Percentiles rank a stretch among this genome's conserved stretches.
phyloP scores from a whole-genome alignment of 2,113 vertebrate genomes.

The Ondatra zibethicus region DNA sequence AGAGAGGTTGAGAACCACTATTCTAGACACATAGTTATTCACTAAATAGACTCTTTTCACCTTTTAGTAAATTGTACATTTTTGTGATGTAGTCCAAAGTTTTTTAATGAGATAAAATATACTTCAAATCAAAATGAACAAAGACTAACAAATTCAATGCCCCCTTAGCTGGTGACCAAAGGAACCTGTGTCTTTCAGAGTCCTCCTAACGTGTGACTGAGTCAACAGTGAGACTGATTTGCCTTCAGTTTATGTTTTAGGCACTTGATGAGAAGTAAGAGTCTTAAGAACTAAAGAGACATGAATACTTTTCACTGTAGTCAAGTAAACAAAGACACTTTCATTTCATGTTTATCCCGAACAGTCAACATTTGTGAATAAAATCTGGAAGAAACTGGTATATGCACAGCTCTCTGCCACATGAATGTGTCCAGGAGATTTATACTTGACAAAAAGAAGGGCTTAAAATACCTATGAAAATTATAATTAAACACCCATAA shows the following conservation, averaged over 20 bases:
- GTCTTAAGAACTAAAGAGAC: background rate
- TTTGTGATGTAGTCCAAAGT: conserved; percentile 19
- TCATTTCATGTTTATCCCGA: background rate
- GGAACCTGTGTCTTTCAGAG: background rate
- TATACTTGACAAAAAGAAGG: background rate
- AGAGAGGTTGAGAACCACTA: background rate
- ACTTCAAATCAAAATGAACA: conserved; percentile 9
- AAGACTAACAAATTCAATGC: conserved; percentile 32
- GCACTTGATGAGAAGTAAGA: background rate
- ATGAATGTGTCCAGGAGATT: background rate
- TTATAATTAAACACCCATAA: background rate
- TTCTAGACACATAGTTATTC: background rate
- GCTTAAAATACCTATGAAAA: background rate
- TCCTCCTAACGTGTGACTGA: background rate
- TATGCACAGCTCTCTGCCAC: background rate
- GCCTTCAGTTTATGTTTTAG: background rate
- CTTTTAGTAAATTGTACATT: background rate
- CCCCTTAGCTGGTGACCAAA: background rate
- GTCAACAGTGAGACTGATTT: background rate
- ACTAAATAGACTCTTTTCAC: background rate
- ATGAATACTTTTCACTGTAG: background rate
- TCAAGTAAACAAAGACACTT: background rate
- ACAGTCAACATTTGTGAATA: background rate
- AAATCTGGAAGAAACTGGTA: background rate
- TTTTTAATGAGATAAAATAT: background rate